phyloP scores from a whole-genome alignment of 2,888 invertebrate species.

The Prenolepis imparis region DNA sequence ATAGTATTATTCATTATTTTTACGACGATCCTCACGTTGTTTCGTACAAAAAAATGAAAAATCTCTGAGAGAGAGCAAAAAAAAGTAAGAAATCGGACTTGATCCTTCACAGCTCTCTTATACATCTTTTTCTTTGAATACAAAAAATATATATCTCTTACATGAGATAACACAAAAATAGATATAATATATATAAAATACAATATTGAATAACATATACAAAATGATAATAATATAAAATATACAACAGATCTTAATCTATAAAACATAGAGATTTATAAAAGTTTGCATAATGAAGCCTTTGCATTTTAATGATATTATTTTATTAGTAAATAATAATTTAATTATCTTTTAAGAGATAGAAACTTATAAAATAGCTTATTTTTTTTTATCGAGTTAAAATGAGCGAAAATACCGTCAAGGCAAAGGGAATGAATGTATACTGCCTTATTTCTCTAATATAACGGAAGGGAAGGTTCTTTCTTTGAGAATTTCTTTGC shows the following conservation, averaged over 20 bases:
- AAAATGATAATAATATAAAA: no score
- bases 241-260: no score
- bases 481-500: not conserved
- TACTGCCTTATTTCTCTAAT: not conserved
- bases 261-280: no score
- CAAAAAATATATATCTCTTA: no score
- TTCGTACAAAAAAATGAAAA: not conserved
- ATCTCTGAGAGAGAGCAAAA: not conserved
- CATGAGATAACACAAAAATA: no score
- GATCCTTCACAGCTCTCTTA: not conserved
- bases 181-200: no score
- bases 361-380: not conserved
- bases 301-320: no score
- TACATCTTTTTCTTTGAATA: no score
- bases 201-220: no score
- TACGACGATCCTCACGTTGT: not conserved
- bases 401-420: not conserved
- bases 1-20: constrained; percentile 6
- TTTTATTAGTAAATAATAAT: no score
- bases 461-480: not conserved
- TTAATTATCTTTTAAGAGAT: no score
- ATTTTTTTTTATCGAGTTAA: not conserved
- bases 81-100: not conserved
- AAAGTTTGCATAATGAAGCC: no score
- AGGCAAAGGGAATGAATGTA: not conserved